These are phyloP conservation scores for Pegoplata infirma DNA, from an alignment of 2,888 invertebrate genomes.

Conservation along the genomic window DNA sequence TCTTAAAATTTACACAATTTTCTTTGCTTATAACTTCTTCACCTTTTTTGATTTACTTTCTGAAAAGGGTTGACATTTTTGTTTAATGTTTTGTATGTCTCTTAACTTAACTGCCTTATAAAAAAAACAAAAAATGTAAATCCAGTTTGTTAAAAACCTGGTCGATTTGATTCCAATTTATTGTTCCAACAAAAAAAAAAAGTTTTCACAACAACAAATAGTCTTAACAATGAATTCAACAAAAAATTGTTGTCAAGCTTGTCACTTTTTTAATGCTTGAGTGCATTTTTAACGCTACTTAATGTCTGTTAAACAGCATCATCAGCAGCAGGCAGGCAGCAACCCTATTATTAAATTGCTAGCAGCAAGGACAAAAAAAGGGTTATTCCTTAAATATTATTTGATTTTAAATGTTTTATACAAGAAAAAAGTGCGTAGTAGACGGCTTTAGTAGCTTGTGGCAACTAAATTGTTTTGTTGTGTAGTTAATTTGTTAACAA, in stretches of 20 bases:
- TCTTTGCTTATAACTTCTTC: neutral
- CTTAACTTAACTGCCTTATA: neutral
- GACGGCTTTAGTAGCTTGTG: conserved; percentile 29
- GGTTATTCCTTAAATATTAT: conserved; percentile 18
- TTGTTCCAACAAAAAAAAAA: too few relatives aligned
- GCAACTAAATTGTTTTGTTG: conserved; percentile 65
- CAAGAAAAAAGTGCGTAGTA: neutral
- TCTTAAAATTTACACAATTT: neutral
- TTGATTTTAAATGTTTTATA: conserved; percentile 9
- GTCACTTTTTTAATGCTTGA: conserved; percentile 61
- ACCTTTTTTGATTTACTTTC: conserved; percentile 49
- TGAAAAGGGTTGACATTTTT: conserved; percentile 61
- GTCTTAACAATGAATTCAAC: conserved; percentile 29
- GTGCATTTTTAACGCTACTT: conserved; percentile 59
- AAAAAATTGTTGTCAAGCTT: conserved; percentile 59
- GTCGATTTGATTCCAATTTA: conserved; percentile 63
- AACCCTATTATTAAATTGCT: neutral
- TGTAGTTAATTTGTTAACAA: conserved; percentile 72
- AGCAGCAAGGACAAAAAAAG: neutral
- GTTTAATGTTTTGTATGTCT: neutral
- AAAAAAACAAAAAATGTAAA: conserved; percentile 18
- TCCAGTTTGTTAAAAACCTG: conserved; percentile 4
- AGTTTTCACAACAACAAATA: conserved; percentile 24
- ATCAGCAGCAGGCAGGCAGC: too few relatives aligned
- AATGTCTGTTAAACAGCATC: conserved; percentile 42